Evolutionary conservation across 2,113 vertebrate species (phyloP).

Genomic region (Lichenostomus cassidix): DNA sequence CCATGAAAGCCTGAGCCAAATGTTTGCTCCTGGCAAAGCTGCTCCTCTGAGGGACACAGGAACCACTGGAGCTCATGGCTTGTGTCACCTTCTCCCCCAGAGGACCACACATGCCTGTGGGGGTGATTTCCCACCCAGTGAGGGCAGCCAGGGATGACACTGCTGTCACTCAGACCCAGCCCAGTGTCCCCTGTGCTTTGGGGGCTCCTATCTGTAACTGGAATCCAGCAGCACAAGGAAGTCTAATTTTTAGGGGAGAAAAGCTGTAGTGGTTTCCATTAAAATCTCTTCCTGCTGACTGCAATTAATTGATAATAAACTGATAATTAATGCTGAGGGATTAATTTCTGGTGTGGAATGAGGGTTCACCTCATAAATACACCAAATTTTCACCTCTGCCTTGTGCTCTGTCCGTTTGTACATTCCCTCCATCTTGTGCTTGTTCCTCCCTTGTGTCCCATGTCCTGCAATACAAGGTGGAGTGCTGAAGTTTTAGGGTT

Average conservation of each 20-base stretch:
- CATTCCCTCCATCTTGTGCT: not conserved
- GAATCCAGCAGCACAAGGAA: not conserved
- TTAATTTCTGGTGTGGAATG: not conserved
- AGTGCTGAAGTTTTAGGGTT: not conserved
- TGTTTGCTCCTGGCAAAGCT: not conserved
- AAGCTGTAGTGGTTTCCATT: not conserved
- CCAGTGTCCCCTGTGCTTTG: not conserved
- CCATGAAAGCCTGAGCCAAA: not conserved
- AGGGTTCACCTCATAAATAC: not conserved
- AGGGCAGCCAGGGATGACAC: not conserved
- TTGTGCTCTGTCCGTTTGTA: fast-evolving
- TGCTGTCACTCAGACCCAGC: not conserved
- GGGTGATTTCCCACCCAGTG: not conserved
- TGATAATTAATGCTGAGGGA: not conserved
- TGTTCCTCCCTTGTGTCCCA: not conserved
- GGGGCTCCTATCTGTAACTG: not conserved
- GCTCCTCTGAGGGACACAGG: not conserved
- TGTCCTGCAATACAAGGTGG: not conserved
- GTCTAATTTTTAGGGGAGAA: not conserved
- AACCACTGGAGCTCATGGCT: fast-evolving
- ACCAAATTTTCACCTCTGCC: not conserved
- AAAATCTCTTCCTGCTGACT: not conserved
- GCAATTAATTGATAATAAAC: constrained; percentile 12
- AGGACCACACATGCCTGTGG: fast-evolving
- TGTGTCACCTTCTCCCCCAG: not conserved